A percentile compares a stretch with the other conserved stretches of the same genome.
Conservation (phyloP, 1,140 invertebrate species). For the Popillia japonica region DNA sequence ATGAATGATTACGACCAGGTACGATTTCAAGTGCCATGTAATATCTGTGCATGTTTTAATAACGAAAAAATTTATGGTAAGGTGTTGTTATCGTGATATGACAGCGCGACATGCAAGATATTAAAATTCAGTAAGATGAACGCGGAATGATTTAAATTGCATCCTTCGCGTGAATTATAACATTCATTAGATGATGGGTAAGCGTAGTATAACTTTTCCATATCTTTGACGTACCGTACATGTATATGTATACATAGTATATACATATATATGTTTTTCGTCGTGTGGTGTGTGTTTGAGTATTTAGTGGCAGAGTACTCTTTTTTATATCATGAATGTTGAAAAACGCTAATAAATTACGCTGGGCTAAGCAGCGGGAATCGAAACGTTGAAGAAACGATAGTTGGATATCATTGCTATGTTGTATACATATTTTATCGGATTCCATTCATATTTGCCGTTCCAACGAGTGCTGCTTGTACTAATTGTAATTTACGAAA, state of each 20-base stretch:
- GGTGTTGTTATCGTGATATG: background rate
- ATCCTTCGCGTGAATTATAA: background rate
- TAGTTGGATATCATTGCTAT: too few relatives aligned
- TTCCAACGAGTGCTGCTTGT: too few relatives aligned
- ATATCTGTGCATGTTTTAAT: slow-evolving; percentile 15
- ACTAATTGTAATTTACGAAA: too few relatives aligned
- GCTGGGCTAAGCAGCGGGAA: too few relatives aligned
- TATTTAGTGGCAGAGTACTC: too few relatives aligned
- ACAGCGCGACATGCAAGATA: slow-evolving; percentile 3
- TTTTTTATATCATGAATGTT: too few relatives aligned
- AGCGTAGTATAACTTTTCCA: background rate
- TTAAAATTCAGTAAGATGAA: slow-evolving; percentile 19
- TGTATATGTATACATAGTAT: slow-evolving; percentile 39
- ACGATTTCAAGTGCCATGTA: background rate
- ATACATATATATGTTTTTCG: slow-evolving; percentile 20
- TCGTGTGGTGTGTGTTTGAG: too few relatives aligned
- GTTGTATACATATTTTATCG: too few relatives aligned
- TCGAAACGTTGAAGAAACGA: too few relatives aligned
- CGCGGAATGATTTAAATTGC: slow-evolving; percentile 5
- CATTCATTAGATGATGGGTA: background rate
- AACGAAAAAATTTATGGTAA: slow-evolving; percentile 5
- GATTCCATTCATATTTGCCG: too few relatives aligned
- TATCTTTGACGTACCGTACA: background rate
- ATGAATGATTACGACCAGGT: background rate
- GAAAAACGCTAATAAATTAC: too few relatives aligned